A percentile compares a stretch with the other conserved stretches of the same genome.
These are phyloP conservation scores for Neuroscelio doddi DNA, from an alignment of 2,888 invertebrate species.

Conservation along the genomic window DNA sequence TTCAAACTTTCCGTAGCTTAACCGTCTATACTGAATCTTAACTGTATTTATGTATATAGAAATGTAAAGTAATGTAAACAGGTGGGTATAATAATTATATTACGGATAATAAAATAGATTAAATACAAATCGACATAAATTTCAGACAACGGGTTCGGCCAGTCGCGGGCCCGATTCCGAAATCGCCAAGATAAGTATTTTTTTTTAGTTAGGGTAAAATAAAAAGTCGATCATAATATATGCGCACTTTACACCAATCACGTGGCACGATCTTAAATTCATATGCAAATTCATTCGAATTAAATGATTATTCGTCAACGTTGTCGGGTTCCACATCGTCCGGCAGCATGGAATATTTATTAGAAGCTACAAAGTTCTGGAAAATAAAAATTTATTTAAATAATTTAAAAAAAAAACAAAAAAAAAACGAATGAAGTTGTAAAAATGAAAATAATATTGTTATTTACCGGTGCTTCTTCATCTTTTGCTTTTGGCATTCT, in stretches of 20 bases:
- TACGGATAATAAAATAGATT: constrained; percentile 69
- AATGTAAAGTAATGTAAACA: constrained; percentile 53
- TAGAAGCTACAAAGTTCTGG: constrained; percentile 83
- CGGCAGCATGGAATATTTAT: constrained; percentile 83
- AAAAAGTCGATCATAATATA: constrained; percentile 60
- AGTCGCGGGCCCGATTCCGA: constrained; percentile 45
- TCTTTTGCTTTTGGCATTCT: constrained; percentile 83
- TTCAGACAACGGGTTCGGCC: constrained; percentile 48
- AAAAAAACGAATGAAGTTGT: too few species aligned
- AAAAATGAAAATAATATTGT: too few species aligned
- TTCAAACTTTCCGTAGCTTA: constrained; percentile 39
- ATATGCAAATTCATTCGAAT: constrained; percentile 59
- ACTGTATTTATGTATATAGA: constrained; percentile 46
- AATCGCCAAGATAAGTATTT: constrained; percentile 36
- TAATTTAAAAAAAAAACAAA: background rate
- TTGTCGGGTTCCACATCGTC: constrained; percentile 78
- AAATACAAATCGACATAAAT: constrained; percentile 67
- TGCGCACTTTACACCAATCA: constrained; percentile 62
- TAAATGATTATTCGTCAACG: constrained; percentile 62
- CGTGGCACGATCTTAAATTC: constrained; percentile 67
- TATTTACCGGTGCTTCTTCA: constrained; percentile 82
- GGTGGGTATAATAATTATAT: constrained; percentile 52
- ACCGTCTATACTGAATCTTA: constrained; percentile 38
- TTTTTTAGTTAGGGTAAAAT: constrained; percentile 61
- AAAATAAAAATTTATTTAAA: constrained; percentile 55